Base-by-base conservation (phyloP, 1,140 invertebrate genomes). In the Drosophila baimaii region DNA sequence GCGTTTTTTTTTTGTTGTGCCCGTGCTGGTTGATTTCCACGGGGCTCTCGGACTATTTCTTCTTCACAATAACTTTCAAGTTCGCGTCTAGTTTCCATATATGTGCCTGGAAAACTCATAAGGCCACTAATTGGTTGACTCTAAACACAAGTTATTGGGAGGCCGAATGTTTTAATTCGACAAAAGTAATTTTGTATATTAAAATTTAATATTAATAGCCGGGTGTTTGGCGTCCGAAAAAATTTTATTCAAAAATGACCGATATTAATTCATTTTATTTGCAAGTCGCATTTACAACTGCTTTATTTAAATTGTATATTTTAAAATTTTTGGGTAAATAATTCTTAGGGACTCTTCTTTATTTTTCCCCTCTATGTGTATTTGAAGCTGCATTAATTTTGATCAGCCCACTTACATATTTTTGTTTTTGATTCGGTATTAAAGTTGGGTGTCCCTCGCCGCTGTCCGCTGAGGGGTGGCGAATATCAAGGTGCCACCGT, bases 141-240 rank as follows among this genome's bases (percentile, higher is more conserved):
- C 23, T 56, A 27, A 56, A 29, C 25, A 57, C 37, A 43, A 43
- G 25, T 43, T 43, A 8, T 43, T 43, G 25, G 25, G n/a, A 43
- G 55, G 37, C 55, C 55, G 5, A 43, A 43, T 57, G 35, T 41
- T 25, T 56, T 56, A 39, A 56, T 43, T 41, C 6, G 37, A 57
- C n/a, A 57, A 12, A 57, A 57, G 5, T 19, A 41, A 41, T 43
- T 57, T 57, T 57, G 9, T 43, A 9, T 57, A 27, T 41, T 19
- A 43, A 43, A 7, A 31, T 51, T 12, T 31, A 12, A 39, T 47
- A 47, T 27, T 47, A 47, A 47, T 27, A 47, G 27, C 46, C 46
- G 23, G 21, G 43, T 46, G 43, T 19, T 46, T 44, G 43, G 10
- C 43, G 43, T 46, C 43, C 5, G 21, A 27, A 27, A 47, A 27